Conservation (phyloP, 2,113 vertebrate genomes). For the Nyctibius bracteatus region DNA sequence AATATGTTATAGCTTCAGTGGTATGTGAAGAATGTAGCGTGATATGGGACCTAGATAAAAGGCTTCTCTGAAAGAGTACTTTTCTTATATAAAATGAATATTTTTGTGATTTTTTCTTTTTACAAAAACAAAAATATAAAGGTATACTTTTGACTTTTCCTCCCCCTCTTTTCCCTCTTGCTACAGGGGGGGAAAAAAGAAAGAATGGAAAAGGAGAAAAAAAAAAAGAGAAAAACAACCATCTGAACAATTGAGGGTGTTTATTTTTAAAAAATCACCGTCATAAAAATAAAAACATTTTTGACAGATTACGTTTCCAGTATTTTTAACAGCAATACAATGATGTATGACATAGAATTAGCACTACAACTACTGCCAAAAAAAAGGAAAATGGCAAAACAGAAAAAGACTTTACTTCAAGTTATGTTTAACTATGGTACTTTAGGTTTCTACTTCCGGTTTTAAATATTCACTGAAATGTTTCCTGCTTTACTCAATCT, state of each 20-base stretch:
- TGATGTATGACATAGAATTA: background rate
- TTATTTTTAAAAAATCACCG: background rate
- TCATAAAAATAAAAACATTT: background rate
- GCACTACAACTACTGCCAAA: background rate
- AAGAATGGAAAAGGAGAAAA: background rate
- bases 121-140: background rate
- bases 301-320: background rate
- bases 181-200: fast-evolving
- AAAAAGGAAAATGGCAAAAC: background rate
- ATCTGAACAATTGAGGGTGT: background rate
- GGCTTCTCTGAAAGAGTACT: background rate
- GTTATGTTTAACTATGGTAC: background rate
- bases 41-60: background rate
- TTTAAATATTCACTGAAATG: background rate
- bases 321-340: background rate
- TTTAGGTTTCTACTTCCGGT: background rate
- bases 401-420: background rate
- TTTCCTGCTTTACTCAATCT: background rate
- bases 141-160: fast-evolving
- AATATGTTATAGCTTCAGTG: background rate
- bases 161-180: background rate
- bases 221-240: background rate
- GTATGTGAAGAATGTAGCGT: background rate
- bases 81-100: background rate
- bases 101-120: background rate